A percentile compares a stretch with the other conserved stretches of the same genome.
Evolutionary conservation across 2,888 invertebrate genomes (phyloP).

Genomic region (Laspeyria flexula): DNA sequence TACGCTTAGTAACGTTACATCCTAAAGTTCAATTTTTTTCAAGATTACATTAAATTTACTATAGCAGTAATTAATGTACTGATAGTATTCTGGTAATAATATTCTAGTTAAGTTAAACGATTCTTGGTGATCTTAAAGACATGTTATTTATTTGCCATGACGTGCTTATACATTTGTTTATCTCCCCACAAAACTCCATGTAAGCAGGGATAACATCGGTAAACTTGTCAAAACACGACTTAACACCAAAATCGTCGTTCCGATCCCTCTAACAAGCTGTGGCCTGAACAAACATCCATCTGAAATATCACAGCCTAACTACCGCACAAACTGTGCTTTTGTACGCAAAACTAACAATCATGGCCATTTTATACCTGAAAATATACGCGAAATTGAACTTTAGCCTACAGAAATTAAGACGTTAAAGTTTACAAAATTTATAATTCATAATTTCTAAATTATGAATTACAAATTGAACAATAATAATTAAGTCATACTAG

Average conservation of each 20-base stretch:
- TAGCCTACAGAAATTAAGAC: constrained; percentile 12
- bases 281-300: constrained; percentile 61
- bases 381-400: constrained; percentile 24
- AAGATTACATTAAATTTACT: too few species aligned
- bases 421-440: too few species aligned
- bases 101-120: too few species aligned
- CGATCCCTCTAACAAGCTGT: constrained; percentile 46
- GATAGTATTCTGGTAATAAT: too few species aligned
- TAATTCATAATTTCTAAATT: too few species aligned
- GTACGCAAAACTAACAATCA: constrained; percentile 62
- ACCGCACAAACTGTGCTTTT: constrained; percentile 58
- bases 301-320: constrained; percentile 57
- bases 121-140: too few species aligned
- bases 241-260: constrained; percentile 43
- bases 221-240: constrained; percentile 45
- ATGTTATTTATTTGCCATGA: constrained; percentile 7
- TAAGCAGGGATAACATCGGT: constrained; percentile 8
- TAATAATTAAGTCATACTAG: too few species aligned
- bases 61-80: too few species aligned
- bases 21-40: too few species aligned
- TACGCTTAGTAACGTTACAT: too few species aligned
- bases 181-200: constrained; percentile 6
- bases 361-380: background rate
- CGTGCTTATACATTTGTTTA: background rate
- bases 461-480: too few species aligned